Evolutionary conservation across 2,888 invertebrate genomes (phyloP).

Genomic region (Pristionchus entomophagus): DNA sequence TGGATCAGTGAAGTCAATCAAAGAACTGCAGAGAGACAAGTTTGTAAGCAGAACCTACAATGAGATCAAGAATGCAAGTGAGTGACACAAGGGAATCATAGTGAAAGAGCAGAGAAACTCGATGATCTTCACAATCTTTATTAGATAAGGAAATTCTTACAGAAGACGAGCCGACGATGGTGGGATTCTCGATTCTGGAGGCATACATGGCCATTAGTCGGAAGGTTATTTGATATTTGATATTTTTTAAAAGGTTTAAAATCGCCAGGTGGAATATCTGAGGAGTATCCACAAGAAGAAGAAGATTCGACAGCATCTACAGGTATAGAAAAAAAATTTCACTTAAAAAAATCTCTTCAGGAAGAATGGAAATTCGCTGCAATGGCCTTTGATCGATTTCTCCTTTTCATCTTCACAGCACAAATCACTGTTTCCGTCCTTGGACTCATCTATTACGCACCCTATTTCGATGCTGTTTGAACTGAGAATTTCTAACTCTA

Average conservation of each 20-base stretch:
- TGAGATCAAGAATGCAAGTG: constrained; percentile 24
- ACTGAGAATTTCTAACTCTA: too few species aligned
- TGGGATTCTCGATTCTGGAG: constrained; percentile 42
- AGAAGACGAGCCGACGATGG: constrained; percentile 38
- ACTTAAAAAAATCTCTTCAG: neutral
- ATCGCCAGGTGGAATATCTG: constrained; percentile 18
- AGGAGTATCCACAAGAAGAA: constrained; percentile 28
- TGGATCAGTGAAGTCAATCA: constrained; percentile 5
- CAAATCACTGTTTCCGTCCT: constrained; percentile 21
- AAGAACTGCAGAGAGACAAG: constrained; percentile 22
- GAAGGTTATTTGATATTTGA: neutral
- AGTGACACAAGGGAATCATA: neutral
- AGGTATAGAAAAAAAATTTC: neutral
- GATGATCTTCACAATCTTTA: too few species aligned
- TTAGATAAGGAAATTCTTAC: neutral
- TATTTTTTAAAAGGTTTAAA: neutral
- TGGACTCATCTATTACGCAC: constrained; percentile 40
- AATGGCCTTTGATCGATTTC: constrained; percentile 49
- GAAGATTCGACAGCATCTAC: constrained; percentile 1
- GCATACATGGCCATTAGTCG: constrained; percentile 38
- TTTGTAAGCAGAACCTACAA: constrained; percentile 31
- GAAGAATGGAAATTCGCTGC: constrained; percentile 49
- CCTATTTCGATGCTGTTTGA: constrained; percentile 46
- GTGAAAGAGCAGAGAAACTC: too few species aligned
- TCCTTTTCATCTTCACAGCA: constrained; percentile 38